These are phyloP conservation scores for Ailuropoda melanoleuca DNA, from an alignment of 2,113 vertebrate genomes.

Conservation along the genomic window DNA sequence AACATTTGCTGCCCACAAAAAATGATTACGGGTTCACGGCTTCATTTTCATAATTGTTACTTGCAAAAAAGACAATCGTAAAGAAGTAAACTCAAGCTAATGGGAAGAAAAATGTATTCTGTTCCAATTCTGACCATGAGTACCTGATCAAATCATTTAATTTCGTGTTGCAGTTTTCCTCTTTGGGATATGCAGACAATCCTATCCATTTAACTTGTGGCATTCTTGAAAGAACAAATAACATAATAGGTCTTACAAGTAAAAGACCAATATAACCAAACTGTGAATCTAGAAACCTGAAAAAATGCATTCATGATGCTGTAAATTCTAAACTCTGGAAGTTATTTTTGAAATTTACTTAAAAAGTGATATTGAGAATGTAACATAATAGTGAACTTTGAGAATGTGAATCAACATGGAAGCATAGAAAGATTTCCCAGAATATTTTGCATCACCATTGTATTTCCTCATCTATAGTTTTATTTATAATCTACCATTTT, in stretches of 20 bases:
- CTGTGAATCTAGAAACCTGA: not conserved
- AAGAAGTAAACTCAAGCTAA: not conserved
- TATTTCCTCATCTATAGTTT: not conserved
- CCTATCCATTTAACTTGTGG: not conserved
- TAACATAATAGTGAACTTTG: not conserved
- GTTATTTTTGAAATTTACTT: not conserved
- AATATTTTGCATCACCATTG: not conserved
- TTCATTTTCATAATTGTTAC: constrained; percentile 31
- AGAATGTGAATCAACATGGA: not conserved
- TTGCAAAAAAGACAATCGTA: not conserved
- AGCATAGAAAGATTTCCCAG: not conserved
- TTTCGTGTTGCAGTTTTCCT: not conserved
- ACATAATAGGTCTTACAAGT: not conserved
- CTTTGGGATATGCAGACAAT: not conserved
- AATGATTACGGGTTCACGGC: not conserved
- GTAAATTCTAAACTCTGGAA: not conserved
- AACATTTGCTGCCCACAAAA: constrained; percentile 11
- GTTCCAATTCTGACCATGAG: not conserved
- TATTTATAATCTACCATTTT: not conserved
- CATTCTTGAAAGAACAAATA: not conserved
- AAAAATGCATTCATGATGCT: not conserved
- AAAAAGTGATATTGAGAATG: not conserved
- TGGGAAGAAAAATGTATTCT: not conserved
- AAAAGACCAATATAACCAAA: not conserved
- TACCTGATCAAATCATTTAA: not conserved